These are phyloP conservation scores for Archivesica marissinica DNA, from an alignment of 1,140 invertebrate species.

Conservation along the genomic window DNA sequence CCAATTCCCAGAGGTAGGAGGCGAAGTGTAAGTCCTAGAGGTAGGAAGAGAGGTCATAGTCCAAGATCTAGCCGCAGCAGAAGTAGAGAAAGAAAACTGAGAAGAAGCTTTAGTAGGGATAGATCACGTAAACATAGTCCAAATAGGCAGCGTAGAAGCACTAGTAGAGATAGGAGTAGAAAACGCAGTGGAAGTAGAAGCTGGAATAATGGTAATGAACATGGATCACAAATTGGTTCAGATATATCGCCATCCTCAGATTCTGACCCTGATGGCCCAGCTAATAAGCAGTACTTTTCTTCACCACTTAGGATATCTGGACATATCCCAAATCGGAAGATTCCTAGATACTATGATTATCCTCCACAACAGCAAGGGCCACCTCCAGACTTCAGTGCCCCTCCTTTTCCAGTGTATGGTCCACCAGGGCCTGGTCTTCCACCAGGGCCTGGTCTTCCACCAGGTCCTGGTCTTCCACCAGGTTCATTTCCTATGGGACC, in stretches of 20 bases:
- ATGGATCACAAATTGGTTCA: neutral
- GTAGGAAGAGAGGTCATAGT: neutral
- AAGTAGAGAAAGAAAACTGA: slow-evolving; percentile 47
- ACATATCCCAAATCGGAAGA: slow-evolving; percentile 19
- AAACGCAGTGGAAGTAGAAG: neutral
- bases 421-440: slow-evolving; percentile 22
- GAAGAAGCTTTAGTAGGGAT: slow-evolving; percentile 43
- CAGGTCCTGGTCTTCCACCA: slow-evolving; percentile 20
- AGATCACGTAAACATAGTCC: slow-evolving; percentile 43
- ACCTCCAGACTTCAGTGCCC: slow-evolving; percentile 4
- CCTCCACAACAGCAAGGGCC: slow-evolving; percentile 17
- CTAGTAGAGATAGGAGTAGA: slow-evolving; percentile 38
- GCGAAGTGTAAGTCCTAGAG: slow-evolving; percentile 29
- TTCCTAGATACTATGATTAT: slow-evolving; percentile 1
- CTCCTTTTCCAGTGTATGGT: slow-evolving; percentile 25
- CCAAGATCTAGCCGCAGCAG: slow-evolving; percentile 37
- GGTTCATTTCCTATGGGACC: neutral
- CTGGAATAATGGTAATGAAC: neutral
- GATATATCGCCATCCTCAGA: slow-evolving; percentile 33
- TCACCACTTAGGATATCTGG: neutral
- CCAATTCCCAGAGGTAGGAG: neutral
- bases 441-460: slow-evolving; percentile 17
- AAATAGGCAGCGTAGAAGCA: neutral
- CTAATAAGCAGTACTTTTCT: slow-evolving; percentile 51
- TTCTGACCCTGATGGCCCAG: slow-evolving; percentile 60